These are phyloP conservation scores for Drosophila merina DNA, from an alignment of 2,888 invertebrate genomes.

Conservation along the genomic window DNA sequence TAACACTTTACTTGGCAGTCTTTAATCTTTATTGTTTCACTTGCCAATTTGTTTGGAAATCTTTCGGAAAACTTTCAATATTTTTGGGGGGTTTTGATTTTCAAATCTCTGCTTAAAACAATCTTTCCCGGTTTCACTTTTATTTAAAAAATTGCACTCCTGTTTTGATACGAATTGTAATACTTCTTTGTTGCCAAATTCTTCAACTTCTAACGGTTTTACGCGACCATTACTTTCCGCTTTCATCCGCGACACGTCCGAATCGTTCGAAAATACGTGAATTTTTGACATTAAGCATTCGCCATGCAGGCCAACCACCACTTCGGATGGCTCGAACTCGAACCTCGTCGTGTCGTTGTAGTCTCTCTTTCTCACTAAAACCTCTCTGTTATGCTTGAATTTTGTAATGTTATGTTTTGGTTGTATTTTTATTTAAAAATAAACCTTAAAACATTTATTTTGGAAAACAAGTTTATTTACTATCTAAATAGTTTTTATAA, in stretches of 20 bases:
- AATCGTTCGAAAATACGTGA: not conserved
- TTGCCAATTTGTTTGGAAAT: not conserved
- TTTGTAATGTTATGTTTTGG: too few relatives aligned
- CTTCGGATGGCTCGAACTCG: not conserved
- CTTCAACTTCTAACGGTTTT: not conserved
- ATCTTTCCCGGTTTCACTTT: not conserved
- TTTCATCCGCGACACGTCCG: conserved; percentile 3
- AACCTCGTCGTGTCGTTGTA: too few relatives aligned
- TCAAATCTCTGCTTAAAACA: not conserved
- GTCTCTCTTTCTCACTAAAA: too few relatives aligned
- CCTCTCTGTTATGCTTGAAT: too few relatives aligned
- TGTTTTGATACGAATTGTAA: not conserved
- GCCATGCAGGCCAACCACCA: not conserved
- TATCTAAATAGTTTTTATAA: too few relatives aligned
- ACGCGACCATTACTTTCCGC: not conserved
- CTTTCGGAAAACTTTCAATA: not conserved
- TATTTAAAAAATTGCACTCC: not conserved
- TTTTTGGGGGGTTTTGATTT: not conserved
- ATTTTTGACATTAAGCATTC: not conserved
- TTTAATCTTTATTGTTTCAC: not conserved
- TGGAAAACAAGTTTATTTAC: too few relatives aligned
- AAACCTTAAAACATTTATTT: too few relatives aligned
- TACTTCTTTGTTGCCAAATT: not conserved
- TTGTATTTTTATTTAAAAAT: too few relatives aligned
- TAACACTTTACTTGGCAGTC: not conserved